phyloP scores from a whole-genome alignment of 2,797 vertebrate genomes.

The Onychomys leucogaster region DNA sequence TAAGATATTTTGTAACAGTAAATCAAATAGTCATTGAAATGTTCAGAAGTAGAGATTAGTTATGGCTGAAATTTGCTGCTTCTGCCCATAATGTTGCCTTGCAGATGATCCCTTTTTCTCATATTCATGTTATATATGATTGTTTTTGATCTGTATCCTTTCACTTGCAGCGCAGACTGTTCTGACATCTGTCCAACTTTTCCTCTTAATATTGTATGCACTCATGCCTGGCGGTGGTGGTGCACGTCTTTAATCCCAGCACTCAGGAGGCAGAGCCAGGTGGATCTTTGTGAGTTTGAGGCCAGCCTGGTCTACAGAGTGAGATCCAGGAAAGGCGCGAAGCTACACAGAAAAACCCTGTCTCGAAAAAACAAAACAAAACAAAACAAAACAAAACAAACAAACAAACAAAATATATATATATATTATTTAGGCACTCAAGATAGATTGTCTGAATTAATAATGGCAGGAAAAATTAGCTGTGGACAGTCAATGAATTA shows the following conservation, averaged over 20 bases:
- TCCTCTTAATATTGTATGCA: background rate
- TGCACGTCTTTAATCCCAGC: too few species aligned
- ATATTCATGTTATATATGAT: background rate
- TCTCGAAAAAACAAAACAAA: too few species aligned
- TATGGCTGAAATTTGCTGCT: background rate
- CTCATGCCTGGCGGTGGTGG: too few species aligned
- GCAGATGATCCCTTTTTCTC: background rate
- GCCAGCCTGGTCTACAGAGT: too few species aligned
- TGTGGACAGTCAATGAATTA: background rate
- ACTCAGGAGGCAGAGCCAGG: too few species aligned
- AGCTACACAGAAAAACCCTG: too few species aligned
- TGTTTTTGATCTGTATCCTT: background rate
- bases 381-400: too few species aligned
- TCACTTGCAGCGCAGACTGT: background rate
- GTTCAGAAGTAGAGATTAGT: background rate
- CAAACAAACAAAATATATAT: too few species aligned
- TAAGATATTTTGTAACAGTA: background rate
- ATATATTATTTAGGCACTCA: too few species aligned
- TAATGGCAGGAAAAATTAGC: constrained; percentile 9
- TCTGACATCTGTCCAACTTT: background rate
- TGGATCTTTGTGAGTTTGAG: too few species aligned
- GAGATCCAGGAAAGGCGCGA: too few species aligned
- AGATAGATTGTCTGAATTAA: constrained; percentile 18
- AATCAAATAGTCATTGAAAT: background rate
- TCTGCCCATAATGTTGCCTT: background rate